Evolutionary conservation across 2,888 invertebrate genomes (phyloP).

Genomic region (Archips xylosteana): DNA sequence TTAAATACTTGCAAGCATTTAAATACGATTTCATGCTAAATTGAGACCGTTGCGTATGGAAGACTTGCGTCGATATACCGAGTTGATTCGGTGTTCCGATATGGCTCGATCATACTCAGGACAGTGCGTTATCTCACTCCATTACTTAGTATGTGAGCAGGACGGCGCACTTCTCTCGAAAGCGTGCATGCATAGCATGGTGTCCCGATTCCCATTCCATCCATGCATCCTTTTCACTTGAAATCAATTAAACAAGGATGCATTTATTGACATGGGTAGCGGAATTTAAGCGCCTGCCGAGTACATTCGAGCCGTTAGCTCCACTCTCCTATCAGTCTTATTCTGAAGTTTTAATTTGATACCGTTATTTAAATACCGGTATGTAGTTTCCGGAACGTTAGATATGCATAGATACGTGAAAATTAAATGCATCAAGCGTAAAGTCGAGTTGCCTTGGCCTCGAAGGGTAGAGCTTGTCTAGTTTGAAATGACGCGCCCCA

Average conservation of each 20-base stretch:
- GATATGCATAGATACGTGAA: neutral
- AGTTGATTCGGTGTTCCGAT: conserved; percentile 45
- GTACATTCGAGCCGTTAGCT: neutral
- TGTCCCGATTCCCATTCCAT: neutral
- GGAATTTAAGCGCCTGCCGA: neutral
- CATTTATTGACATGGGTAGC: neutral
- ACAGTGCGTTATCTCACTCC: neutral
- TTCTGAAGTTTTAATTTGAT: conserved; percentile 50
- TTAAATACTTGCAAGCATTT: neutral
- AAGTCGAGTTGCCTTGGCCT: no score
- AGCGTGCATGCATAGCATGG: neutral
- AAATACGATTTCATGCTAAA: conserved; percentile 23
- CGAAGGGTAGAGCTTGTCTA: no score
- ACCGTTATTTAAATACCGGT: conserved; percentile 7
- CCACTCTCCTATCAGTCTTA: conserved; percentile 59
- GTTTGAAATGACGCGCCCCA: no score
- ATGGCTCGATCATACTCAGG: neutral
- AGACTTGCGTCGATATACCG: conserved; percentile 58
- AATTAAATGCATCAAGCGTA: neutral
- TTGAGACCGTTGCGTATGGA: conserved; percentile 52
- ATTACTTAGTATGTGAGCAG: neutral
- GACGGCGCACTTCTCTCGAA: neutral
- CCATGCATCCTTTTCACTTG: neutral
- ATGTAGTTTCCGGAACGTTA: neutral
- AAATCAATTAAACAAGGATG: neutral